Percentiles rank a stretch among this genome's conserved stretches.
Conservation (phyloP, 2,797 vertebrate genomes). For the Gambelia wislizenii region DNA sequence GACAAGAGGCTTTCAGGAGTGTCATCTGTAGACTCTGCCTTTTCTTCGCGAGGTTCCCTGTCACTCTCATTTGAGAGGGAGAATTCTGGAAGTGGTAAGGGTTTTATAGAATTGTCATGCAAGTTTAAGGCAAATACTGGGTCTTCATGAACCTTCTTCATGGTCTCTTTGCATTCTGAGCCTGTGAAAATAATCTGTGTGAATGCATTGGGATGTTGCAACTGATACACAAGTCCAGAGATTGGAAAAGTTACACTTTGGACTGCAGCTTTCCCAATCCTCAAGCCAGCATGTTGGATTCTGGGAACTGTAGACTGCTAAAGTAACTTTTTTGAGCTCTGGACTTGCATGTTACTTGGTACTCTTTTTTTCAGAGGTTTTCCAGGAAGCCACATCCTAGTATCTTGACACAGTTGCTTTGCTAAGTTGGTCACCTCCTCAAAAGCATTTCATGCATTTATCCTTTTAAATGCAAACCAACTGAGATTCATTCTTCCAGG, state of each 20-base stretch:
- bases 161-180: background rate
- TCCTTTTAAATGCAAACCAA: background rate
- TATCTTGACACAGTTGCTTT: background rate
- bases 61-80: conserved; percentile 94
- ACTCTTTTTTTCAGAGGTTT: background rate
- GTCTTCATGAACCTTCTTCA: no score
- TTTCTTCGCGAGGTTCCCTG: conserved; percentile 96
- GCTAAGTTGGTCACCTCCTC: background rate
- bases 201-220: background rate
- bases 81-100: conserved; percentile 85
- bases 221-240: no score
- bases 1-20: conserved; percentile 94
- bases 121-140: background rate
- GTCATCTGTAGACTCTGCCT: conserved; percentile 97
- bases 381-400: background rate
- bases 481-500: background rate
- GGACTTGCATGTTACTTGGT: background rate
- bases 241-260: no score
- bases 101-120: background rate
- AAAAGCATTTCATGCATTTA: background rate
- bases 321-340: background rate
- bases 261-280: no score
- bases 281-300: no score
- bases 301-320: no score
- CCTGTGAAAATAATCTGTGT: background rate